phyloP scores from a whole-genome alignment of 2,113 vertebrate species.

The Dasyornis broadbenti region DNA sequence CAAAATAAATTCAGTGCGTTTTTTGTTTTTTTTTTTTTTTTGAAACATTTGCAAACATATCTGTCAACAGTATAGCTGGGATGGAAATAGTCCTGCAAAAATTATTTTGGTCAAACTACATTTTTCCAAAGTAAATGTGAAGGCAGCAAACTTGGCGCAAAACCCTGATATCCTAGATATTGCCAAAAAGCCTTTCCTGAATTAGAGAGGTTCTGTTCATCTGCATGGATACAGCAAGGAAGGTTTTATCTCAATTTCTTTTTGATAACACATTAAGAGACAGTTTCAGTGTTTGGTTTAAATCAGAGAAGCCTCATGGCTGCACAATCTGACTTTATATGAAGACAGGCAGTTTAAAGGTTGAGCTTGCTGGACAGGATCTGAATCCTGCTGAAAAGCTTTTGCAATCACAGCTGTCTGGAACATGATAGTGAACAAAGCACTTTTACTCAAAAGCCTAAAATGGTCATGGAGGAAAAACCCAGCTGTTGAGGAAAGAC shows the following conservation, averaged over 20 bases:
- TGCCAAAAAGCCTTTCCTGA: background rate
- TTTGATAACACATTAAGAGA: background rate
- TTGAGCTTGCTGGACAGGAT: background rate
- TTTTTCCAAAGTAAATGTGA: background rate
- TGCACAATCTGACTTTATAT: background rate
- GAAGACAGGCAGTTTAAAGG: background rate
- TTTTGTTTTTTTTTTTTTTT: background rate
- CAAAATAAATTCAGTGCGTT: background rate
- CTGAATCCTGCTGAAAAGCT: background rate
- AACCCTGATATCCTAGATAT: background rate
- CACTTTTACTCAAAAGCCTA: background rate
- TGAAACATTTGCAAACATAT: background rate
- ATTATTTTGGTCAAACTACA: background rate
- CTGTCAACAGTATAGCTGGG: background rate
- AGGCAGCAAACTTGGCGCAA: background rate
- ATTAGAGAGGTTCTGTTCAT: background rate
- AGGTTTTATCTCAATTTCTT: background rate
- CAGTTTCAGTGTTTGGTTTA: background rate
- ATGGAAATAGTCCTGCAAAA: background rate
- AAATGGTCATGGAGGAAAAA: background rate
- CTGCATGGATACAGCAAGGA: background rate
- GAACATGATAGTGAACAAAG: background rate
- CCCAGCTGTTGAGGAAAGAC: background rate
- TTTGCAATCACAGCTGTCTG: background rate
- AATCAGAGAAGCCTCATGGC: background rate